phyloP scores from a whole-genome alignment of 2,113 vertebrate genomes.

The Rhinolophus sinicus region DNA sequence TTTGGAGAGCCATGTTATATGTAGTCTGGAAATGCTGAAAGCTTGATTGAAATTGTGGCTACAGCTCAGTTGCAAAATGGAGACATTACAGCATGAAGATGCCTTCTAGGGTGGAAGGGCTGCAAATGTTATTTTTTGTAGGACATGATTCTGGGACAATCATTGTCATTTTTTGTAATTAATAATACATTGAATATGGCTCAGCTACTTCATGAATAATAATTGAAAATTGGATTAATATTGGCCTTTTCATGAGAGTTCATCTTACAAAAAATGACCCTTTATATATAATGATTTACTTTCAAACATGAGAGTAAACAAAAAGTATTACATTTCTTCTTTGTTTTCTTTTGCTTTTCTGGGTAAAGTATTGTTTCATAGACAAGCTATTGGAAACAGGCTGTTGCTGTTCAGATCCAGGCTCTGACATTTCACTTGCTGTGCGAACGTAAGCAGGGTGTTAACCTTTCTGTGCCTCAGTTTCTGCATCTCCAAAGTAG shows the following conservation, averaged over 20 bases:
- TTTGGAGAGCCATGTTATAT: neutral
- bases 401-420: neutral
- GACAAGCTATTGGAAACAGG: neutral
- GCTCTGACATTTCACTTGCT: neutral
- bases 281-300: neutral
- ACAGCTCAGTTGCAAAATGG: neutral
- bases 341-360: neutral
- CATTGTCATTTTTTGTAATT: neutral
- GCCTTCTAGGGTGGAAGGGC: too few relatives aligned
- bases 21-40: neutral
- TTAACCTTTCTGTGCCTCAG: neutral
- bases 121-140: neutral
- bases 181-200: neutral
- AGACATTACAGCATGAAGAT: neutral
- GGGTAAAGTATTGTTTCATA: neutral
- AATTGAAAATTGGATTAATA: neutral
- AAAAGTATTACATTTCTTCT: neutral
- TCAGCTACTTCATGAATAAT: neutral
- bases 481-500: neutral
- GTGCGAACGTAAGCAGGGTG: neutral
- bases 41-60: neutral
- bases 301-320: neutral
- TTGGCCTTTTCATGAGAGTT: neutral
- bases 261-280: neutral
- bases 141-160: neutral